phyloP scores from a whole-genome alignment of 2,113 vertebrate species.

The Potamarius usumacintae region DNA sequence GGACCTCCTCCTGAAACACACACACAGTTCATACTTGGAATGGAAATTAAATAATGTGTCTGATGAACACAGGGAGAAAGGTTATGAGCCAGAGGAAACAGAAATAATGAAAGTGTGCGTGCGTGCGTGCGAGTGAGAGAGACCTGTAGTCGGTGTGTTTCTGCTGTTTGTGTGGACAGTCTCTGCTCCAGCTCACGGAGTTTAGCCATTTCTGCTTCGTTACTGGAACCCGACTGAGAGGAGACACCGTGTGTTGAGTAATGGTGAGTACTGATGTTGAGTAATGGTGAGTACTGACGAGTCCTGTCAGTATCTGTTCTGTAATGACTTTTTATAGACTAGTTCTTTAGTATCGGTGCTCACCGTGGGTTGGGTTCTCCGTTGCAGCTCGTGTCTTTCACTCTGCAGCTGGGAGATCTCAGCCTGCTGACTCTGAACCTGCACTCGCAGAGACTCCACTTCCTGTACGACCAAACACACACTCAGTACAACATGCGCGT shows the following conservation, averaged over 20 bases:
- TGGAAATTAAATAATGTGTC: background rate
- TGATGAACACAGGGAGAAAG: background rate
- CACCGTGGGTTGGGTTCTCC: constrained; percentile 69
- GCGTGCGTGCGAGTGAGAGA: background rate
- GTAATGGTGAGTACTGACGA: background rate
- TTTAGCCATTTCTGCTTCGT: constrained; percentile 52
- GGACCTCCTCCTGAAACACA: constrained; percentile 75
- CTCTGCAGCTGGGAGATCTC: constrained; percentile 82
- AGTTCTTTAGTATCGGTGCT: constrained; percentile 28
- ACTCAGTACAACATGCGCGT: background rate
- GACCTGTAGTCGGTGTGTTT: constrained; percentile 84
- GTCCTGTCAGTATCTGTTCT: background rate
- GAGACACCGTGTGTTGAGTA: constrained; percentile 3
- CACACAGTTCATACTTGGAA: background rate
- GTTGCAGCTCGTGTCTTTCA: constrained; percentile 81
- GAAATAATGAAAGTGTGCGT: background rate
- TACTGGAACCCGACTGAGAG: constrained; percentile 65
- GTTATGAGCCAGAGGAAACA: background rate
- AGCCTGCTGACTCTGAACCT: constrained; percentile 75
- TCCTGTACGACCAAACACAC: constrained; percentile 72
- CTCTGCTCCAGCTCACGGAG: constrained; percentile 74
- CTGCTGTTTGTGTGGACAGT: constrained; percentile 72
- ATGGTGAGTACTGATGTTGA: background rate
- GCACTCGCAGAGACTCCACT: constrained; percentile 77
- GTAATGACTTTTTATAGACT: background rate